Percentiles rank a stretch among this genome's conserved stretches.
phyloP scores from a whole-genome alignment of 35 echinoderm and acorn worm genomes.

The Eucidaris tribuloides region DNA sequence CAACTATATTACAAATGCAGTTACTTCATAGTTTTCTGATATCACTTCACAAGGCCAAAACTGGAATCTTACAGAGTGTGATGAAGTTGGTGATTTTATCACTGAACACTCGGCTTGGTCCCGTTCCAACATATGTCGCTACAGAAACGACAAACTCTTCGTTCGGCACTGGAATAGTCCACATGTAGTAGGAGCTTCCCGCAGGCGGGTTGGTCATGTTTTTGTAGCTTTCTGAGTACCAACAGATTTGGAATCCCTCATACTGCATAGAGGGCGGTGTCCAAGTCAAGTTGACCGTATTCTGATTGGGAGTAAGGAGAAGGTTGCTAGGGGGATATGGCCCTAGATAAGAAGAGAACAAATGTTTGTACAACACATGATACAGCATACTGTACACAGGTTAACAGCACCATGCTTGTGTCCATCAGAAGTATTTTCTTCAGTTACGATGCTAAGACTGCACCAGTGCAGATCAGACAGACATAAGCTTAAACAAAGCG shows the following conservation, averaged over 20 bases:
- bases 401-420: too few species aligned
- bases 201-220: background rate
- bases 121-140: background rate
- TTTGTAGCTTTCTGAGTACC: background rate
- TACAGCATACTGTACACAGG: too few species aligned
- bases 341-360: background rate
- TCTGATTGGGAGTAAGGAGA: background rate
- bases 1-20: too few species aligned
- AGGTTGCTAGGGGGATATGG: background rate
- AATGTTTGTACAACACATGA: too few species aligned
- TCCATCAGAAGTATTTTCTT: too few species aligned
- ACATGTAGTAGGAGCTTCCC: background rate
- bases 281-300: slow-evolving; percentile 8
- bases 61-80: background rate
- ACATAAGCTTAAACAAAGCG: too few species aligned
- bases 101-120: background rate
- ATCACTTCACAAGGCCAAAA: background rate
- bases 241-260: background rate
- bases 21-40: too few species aligned
- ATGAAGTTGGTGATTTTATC: slow-evolving; percentile 15
- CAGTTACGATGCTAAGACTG: too few species aligned
- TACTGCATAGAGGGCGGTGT: background rate
- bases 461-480: too few species aligned
- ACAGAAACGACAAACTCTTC: slow-evolving; percentile 15
- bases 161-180: background rate